phyloP scores from a whole-genome alignment of 2,888 invertebrate genomes.

The Mystacides longicornis region DNA sequence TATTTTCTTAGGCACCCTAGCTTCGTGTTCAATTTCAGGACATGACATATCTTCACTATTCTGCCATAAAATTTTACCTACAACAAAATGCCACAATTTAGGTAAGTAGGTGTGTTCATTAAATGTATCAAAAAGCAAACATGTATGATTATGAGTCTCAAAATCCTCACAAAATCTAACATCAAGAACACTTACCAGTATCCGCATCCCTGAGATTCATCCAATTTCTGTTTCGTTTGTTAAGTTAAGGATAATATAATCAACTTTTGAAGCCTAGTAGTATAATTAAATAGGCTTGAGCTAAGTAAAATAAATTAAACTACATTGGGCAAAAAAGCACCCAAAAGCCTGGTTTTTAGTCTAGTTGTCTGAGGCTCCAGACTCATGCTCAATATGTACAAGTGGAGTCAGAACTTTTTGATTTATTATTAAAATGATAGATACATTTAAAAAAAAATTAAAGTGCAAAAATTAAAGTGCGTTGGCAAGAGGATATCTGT shows the following conservation, averaged over 20 bases:
- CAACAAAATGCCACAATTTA: slow-evolving; percentile 3
- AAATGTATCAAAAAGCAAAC: background rate
- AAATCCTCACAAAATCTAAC: background rate
- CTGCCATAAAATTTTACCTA: slow-evolving; percentile 93
- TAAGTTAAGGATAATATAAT: slow-evolving; percentile 30
- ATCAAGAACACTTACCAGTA: slow-evolving; percentile 37
- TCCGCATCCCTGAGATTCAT: slow-evolving; percentile 97
- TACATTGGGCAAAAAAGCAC: too few relatives aligned
- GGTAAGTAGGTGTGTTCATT: background rate
- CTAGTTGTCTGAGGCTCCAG: too few relatives aligned
- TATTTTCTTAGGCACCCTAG: slow-evolving; percentile 94
- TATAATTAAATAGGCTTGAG: background rate
- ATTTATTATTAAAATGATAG: too few relatives aligned
- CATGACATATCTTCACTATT: slow-evolving; percentile 90
- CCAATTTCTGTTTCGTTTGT: slow-evolving; percentile 66
- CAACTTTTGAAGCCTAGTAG: background rate
- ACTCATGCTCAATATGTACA: too few relatives aligned
- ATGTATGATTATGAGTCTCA: background rate
- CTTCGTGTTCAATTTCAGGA: slow-evolving; percentile 87
- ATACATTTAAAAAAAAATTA: too few relatives aligned
- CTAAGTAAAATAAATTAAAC: background rate
- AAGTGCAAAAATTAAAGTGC: too few relatives aligned
- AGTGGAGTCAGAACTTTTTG: too few relatives aligned
- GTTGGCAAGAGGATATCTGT: too few relatives aligned
- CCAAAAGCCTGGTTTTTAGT: too few relatives aligned